Percentiles rank a stretch among this genome's conserved stretches.
Evolutionary conservation across 2,888 invertebrate species (phyloP).

Genomic region (Caenorhabditis panamensis): DNA sequence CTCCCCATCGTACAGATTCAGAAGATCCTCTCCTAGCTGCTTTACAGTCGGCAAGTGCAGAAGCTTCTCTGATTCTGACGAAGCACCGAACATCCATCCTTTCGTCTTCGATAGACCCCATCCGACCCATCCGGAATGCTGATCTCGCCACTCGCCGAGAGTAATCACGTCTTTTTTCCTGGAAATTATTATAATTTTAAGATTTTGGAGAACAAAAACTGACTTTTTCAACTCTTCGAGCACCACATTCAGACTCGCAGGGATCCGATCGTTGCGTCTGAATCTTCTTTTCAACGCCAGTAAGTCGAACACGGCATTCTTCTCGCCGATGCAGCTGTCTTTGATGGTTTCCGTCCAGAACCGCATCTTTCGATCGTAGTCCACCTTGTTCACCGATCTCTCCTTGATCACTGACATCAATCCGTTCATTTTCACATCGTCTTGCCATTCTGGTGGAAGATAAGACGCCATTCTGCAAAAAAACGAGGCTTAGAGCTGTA

Average conservation of each 20-base stretch:
- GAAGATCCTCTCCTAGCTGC: conserved; percentile 57
- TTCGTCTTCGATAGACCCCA: conserved; percentile 70
- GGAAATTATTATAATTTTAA: conserved; percentile 20
- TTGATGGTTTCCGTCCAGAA: conserved; percentile 75
- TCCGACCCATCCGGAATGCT: conserved; percentile 68
- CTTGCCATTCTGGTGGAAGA: conserved; percentile 61
- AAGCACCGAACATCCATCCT: conserved; percentile 65
- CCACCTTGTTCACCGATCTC: conserved; percentile 73
- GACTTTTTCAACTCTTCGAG: conserved; percentile 74
- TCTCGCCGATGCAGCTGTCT: conserved; percentile 68
- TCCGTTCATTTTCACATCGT: conserved; percentile 73
- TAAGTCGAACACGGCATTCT: conserved; percentile 69
- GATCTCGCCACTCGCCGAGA: conserved; percentile 64
- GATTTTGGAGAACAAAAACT: conserved; percentile 10
- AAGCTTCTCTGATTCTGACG: conserved; percentile 37
- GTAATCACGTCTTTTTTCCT: conserved; percentile 63
- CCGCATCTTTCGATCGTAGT: conserved; percentile 74
- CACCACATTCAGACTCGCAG: conserved; percentile 71
- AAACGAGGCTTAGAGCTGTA: background rate
- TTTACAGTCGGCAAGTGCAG: conserved; percentile 69
- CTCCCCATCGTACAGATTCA: conserved; percentile 66
- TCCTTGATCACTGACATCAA: conserved; percentile 73
- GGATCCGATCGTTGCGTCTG: conserved; percentile 73
- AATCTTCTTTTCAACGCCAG: conserved; percentile 72
- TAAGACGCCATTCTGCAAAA: conserved; percentile 38